Conservation (phyloP, 2,888 invertebrate genomes). For the Zhengitettix transpicula region DNA sequence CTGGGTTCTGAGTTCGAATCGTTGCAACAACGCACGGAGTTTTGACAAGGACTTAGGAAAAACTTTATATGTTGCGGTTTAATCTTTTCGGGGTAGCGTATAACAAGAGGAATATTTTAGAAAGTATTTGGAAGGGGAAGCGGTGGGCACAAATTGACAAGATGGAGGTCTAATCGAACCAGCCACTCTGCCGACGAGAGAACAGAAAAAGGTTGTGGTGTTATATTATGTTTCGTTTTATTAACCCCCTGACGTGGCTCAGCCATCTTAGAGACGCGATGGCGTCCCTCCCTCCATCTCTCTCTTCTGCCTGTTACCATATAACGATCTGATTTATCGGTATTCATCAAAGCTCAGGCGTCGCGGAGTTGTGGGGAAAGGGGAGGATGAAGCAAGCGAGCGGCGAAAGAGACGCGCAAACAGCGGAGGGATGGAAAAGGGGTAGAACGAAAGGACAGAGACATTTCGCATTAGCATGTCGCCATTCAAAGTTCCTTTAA, state of each 20-base stretch:
- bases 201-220: too few relatives aligned
- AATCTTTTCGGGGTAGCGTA: too few relatives aligned
- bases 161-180: too few relatives aligned
- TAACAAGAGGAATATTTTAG: too few relatives aligned
- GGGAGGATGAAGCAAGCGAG: background rate
- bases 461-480: constrained; percentile 10
- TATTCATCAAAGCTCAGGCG: constrained; percentile 12
- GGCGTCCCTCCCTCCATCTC: background rate
- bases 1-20: too few relatives aligned
- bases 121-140: too few relatives aligned
- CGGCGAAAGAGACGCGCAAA: background rate
- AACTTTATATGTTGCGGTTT: too few relatives aligned
- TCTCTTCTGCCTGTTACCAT: constrained; percentile 3
- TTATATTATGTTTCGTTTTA: too few relatives aligned
- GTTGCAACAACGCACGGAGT: too few relatives aligned
- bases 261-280: background rate
- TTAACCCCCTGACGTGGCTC: background rate
- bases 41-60: too few relatives aligned
- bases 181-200: too few relatives aligned
- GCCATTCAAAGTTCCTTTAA: constrained; percentile 14
- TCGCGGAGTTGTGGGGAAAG: background rate
- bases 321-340: constrained; percentile 14
- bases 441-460: background rate
- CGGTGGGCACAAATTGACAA: too few relatives aligned
- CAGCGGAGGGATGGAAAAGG: background rate